Percentiles rank a stretch among this genome's conserved stretches.
These are phyloP conservation scores for Lissonota sp. DNA, from an alignment of 2,888 invertebrate species.

Conservation along the genomic window DNA sequence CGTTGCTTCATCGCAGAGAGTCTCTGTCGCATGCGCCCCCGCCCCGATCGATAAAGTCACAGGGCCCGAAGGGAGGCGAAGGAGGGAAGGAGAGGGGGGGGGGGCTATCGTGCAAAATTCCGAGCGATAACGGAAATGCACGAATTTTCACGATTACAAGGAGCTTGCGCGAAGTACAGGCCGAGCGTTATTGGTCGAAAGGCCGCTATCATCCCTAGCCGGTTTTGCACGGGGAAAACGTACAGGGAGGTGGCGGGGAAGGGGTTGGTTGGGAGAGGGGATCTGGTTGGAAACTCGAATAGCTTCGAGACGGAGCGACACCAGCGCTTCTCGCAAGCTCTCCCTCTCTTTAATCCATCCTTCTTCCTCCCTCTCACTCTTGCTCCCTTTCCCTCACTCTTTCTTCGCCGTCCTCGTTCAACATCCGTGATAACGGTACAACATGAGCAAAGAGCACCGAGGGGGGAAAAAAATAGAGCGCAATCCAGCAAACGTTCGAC, in stretches of 20 bases:
- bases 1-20: conserved; percentile 83
- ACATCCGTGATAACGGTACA: neutral
- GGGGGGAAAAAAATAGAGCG: conserved; percentile 13
- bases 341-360: neutral
- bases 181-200: neutral
- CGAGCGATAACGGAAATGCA: conserved; percentile 11
- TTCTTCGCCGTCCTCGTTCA: conserved; percentile 20
- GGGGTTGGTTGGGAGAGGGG: neutral
- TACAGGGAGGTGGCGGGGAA: neutral
- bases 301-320: conserved; percentile 10
- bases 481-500: conserved; percentile 69
- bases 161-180: conserved; percentile 6
- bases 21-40: conserved; percentile 86
- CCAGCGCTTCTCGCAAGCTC: conserved; percentile 45
- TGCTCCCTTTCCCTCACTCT: conserved; percentile 3
- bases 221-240: conserved; percentile 20
- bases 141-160: conserved; percentile 6
- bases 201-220: neutral
- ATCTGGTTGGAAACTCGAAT: conserved; percentile 35
- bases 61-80: conserved; percentile 18
- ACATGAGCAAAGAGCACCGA: too few relatives aligned
- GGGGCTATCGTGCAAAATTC: too few relatives aligned
- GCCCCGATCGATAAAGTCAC: conserved; percentile 80
- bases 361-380: neutral
- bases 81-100: too few relatives aligned